Percentiles rank a stretch among this genome's conserved stretches.
Conservation (phyloP, 2,797 vertebrate species). For the Melanotaenia trifasciata region DNA sequence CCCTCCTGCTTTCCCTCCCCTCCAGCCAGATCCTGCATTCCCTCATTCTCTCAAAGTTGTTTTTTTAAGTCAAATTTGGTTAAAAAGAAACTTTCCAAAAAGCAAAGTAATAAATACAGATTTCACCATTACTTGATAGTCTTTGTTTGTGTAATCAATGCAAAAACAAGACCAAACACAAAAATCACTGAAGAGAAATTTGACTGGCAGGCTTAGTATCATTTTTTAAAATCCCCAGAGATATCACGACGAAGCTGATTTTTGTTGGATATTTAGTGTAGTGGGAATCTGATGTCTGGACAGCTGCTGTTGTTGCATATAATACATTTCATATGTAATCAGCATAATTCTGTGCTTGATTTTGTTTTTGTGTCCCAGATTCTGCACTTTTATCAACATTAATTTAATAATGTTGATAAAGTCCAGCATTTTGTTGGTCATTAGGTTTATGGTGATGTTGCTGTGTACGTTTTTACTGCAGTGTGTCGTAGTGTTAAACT, state of each 20-base stretch:
- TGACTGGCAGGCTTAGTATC: not conserved
- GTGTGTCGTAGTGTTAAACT: constrained; percentile 4
- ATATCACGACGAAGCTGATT: not conserved
- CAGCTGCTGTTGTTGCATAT: not conserved
- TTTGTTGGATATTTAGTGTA: not conserved
- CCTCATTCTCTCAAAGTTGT: constrained; percentile 35
- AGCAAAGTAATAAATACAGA: constrained; percentile 10
- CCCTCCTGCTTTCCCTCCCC: constrained; percentile 24
- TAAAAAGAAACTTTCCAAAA: constrained; percentile 23
- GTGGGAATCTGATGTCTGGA: not conserved
- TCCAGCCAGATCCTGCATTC: constrained; percentile 41
- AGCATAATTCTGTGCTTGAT: not conserved
- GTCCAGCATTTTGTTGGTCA: constrained; percentile 2
- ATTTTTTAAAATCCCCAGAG: not conserved
- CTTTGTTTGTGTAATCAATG: too few relatives aligned
- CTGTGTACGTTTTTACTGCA: constrained; percentile 14
- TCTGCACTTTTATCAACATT: constrained; percentile 9
- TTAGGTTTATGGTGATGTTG: constrained; percentile 2
- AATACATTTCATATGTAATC: not conserved
- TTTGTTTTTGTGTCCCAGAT: constrained; percentile 10
- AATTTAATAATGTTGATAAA: not conserved
- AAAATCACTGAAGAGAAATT: not conserved
- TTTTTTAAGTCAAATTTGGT: constrained; percentile 12
- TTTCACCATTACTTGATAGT: constrained; percentile 25
- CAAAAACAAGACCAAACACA: not conserved